Conservation (phyloP, 2,797 vertebrate genomes). For the Manis javanica region DNA sequence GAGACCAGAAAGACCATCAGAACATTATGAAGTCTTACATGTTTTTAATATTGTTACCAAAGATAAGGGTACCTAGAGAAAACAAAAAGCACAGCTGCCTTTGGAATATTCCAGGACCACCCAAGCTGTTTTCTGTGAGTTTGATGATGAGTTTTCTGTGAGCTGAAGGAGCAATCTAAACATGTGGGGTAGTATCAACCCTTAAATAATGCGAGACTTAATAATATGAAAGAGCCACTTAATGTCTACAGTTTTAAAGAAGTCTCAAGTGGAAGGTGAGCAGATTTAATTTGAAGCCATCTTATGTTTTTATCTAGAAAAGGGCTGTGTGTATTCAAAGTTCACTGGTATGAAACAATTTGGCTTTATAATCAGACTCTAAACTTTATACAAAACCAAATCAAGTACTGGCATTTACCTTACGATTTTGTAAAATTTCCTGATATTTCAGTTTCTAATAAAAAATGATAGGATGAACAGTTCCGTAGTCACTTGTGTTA, state of each 20-base stretch:
- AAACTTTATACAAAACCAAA: constrained; percentile 31
- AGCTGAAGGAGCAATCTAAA: constrained; percentile 45
- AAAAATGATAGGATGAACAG: constrained; percentile 19
- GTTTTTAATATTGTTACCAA: constrained; percentile 55
- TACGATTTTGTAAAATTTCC: constrained; percentile 50
- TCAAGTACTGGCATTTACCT: constrained; percentile 17
- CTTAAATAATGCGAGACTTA: neutral
- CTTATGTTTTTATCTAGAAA: constrained; percentile 35
- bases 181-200: constrained; percentile 17
- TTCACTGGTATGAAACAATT: constrained; percentile 36
- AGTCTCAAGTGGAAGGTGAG: neutral
- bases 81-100: constrained; percentile 33
- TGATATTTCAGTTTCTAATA: constrained; percentile 31
- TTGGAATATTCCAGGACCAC: constrained; percentile 50
- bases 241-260: constrained; percentile 7
- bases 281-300: constrained; percentile 47
- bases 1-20: neutral
- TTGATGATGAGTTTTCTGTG: neutral
- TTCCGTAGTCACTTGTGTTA: neutral
- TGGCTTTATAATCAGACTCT: neutral
- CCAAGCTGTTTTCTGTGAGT: constrained; percentile 48
- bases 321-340: neutral
- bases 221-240: neutral
- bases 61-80: constrained; percentile 58
- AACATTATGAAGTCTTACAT: neutral